Percentiles rank a stretch among this genome's conserved stretches.
phyloP scores from a whole-genome alignment of 1,140 invertebrate species.

The Mamestra configurata region DNA sequence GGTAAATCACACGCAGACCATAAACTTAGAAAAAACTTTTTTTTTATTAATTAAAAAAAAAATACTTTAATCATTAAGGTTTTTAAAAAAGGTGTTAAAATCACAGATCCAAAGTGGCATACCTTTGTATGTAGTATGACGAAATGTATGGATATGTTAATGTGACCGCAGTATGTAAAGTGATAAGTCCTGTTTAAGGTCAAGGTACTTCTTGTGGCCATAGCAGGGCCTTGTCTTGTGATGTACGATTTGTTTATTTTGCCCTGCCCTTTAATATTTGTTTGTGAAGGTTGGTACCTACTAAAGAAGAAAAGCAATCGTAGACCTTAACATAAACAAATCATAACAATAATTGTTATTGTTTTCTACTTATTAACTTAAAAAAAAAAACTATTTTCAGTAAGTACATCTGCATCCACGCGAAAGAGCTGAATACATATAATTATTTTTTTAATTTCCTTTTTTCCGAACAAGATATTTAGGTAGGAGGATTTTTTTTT shows the following conservation, averaged over 20 bases:
- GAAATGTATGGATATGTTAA: conserved; percentile 27
- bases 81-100: neutral
- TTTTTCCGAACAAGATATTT: too few relatives aligned
- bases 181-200: conserved; percentile 35
- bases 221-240: conserved; percentile 4
- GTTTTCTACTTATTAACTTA: too few relatives aligned
- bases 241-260: conserved; percentile 10
- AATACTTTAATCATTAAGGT: neutral
- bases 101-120: neutral
- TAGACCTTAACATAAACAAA: too few relatives aligned
- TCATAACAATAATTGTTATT: too few relatives aligned
- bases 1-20: too few relatives aligned
- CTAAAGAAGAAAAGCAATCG: neutral
- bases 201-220: conserved; percentile 7
- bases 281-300: neutral
- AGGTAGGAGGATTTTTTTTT: too few relatives aligned
- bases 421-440: too few relatives aligned
- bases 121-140: conserved; percentile 18
- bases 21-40: too few relatives aligned
- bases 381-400: too few relatives aligned
- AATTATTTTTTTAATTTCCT: too few relatives aligned
- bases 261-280: neutral
- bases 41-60: too few relatives aligned
- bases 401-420: too few relatives aligned
- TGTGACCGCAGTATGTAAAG: conserved; percentile 13